These are phyloP conservation scores for Neopelma chrysocephalum DNA, from an alignment of 2,797 vertebrate genomes.

Conservation along the genomic window DNA sequence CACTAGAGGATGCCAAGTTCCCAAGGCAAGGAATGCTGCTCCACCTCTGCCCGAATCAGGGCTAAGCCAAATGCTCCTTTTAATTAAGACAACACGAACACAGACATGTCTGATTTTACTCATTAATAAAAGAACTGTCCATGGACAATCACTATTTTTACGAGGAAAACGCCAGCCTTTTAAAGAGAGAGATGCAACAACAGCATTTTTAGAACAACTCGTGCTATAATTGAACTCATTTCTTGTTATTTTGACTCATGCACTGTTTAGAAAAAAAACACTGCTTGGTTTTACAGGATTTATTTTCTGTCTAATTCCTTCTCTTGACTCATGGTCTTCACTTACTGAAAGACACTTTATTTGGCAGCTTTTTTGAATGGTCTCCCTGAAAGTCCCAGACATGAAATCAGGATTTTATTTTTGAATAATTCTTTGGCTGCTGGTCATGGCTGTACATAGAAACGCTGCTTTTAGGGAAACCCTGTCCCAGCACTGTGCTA, in stretches of 20 bases:
- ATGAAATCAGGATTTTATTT: conserved; percentile 25
- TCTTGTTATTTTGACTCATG: neutral
- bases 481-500: neutral
- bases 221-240: neutral
- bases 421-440: conserved; percentile 3
- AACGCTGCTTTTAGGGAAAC: conserved; percentile 3
- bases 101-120: neutral
- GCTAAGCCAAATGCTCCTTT: neutral
- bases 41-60: neutral
- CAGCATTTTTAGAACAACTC: neutral
- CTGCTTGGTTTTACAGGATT: neutral
- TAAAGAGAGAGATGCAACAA: neutral
- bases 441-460: neutral
- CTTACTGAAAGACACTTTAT: neutral
- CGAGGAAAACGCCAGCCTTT: neutral
- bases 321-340: neutral
- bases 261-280: neutral
- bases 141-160: neutral
- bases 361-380: conserved; percentile 9
- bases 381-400: neutral
- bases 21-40: neutral
- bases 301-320: neutral
- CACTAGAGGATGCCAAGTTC: conserved; percentile 57
- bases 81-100: neutral
- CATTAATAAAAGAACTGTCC: neutral